phyloP scores from a whole-genome alignment of 2,888 invertebrate species.

The Phyllotreta striolata region DNA sequence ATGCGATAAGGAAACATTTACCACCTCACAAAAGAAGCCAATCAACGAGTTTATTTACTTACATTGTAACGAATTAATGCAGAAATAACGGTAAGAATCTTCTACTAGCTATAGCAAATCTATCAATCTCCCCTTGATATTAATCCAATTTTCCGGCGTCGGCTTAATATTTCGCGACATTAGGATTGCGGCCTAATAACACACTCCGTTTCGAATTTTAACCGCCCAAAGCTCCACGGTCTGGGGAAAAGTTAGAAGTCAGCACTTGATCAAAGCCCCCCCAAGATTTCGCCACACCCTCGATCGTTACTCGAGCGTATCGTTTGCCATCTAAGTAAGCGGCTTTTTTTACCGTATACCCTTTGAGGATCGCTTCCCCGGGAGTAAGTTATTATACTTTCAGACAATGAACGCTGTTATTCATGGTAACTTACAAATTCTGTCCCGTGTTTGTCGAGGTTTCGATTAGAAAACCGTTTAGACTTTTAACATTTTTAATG shows the following conservation, averaged over 20 bases:
- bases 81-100: no score
- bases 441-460: slow-evolving; percentile 2
- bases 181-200: slow-evolving; percentile 30
- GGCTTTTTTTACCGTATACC: slow-evolving; percentile 53
- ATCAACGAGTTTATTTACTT: no score
- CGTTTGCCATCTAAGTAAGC: slow-evolving; percentile 56
- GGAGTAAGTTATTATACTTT: slow-evolving; percentile 29
- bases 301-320: slow-evolving; percentile 58
- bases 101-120: no score
- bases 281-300: slow-evolving; percentile 52
- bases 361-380: slow-evolving; percentile 33
- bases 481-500: no score
- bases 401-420: slow-evolving; percentile 29
- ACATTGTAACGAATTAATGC: no score
- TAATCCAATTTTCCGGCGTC: slow-evolving; percentile 24
- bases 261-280: slow-evolving; percentile 55
- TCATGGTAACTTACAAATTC: slow-evolving; percentile 28
- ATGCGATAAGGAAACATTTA: no score
- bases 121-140: neutral
- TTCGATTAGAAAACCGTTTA: no score
- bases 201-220: slow-evolving; percentile 32
- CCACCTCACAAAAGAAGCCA: no score
- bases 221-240: slow-evolving; percentile 23
- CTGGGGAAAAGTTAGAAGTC: slow-evolving; percentile 50
- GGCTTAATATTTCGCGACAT: slow-evolving; percentile 29